phyloP scores from a whole-genome alignment of 2,888 invertebrate genomes.

The Drosophila prostipennis region DNA sequence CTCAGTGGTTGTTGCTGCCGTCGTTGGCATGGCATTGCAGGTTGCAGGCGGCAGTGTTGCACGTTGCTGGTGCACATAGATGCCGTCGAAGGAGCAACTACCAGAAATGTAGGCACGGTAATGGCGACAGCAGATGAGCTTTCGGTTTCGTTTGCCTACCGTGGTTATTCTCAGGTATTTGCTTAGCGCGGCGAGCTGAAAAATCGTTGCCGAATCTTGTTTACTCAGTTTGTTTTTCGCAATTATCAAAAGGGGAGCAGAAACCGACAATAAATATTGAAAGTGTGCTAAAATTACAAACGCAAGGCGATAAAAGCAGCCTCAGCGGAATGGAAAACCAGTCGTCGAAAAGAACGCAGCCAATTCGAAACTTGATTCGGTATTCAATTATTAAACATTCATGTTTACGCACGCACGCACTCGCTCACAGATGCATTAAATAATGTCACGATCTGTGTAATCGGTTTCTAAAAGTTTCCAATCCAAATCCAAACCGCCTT shows the following conservation, averaged over 20 bases:
- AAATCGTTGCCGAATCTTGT: slow-evolving; percentile 51
- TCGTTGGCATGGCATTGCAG: not conserved
- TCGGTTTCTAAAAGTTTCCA: slow-evolving; percentile 35
- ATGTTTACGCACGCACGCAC: slow-evolving; percentile 41
- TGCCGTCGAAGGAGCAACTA: slow-evolving; percentile 5
- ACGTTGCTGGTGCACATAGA: slow-evolving; percentile 5
- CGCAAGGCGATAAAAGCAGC: slow-evolving; percentile 51
- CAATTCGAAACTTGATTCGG: slow-evolving; percentile 53
- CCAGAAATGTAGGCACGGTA: not conserved
- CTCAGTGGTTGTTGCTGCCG: slow-evolving; percentile 16
- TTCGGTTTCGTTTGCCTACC: not conserved
- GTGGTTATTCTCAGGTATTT: slow-evolving; percentile 46
- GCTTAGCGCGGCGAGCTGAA: slow-evolving; percentile 30
- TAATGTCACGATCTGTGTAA: slow-evolving; percentile 40
- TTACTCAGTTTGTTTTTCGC: slow-evolving; percentile 49
- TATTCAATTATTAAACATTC: slow-evolving; percentile 51
- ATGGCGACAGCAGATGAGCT: slow-evolving; percentile 7
- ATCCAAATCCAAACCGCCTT: slow-evolving; percentile 29
- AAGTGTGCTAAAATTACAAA: slow-evolving; percentile 68
- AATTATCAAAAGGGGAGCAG: slow-evolving; percentile 57
- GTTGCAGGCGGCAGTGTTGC: slow-evolving; percentile 6
- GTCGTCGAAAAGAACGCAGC: slow-evolving; percentile 40
- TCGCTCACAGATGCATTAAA: slow-evolving; percentile 27
- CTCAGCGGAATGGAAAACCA: slow-evolving; percentile 36
- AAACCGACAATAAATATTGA: slow-evolving; percentile 67